Percentiles rank a stretch among this genome's conserved stretches.
These are phyloP conservation scores for Drosophila ohnishii DNA, from an alignment of 1,140 invertebrate genomes.

Conservation along the genomic window DNA sequence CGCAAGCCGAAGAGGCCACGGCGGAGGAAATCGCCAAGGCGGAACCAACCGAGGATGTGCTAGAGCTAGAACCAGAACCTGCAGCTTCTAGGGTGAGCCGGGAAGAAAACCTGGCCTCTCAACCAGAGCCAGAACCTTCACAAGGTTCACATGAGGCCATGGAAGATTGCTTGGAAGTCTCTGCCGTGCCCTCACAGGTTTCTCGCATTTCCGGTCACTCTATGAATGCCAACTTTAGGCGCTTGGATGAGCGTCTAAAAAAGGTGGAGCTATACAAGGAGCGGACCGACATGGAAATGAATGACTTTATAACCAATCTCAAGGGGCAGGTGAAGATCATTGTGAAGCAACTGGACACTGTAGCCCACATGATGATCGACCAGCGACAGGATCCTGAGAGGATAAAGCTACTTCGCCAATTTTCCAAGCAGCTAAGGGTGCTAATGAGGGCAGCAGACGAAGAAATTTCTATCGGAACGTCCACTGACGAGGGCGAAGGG, in stretches of 20 bases:
- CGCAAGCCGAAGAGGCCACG: neutral
- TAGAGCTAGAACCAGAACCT: neutral
- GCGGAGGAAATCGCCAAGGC: neutral
- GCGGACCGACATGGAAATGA: slow-evolving; percentile 39
- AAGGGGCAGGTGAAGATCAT: slow-evolving; percentile 58
- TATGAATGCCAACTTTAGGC: slow-evolving; percentile 9
- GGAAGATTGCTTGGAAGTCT: neutral
- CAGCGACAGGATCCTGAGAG: slow-evolving; percentile 40
- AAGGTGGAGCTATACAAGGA: slow-evolving; percentile 57
- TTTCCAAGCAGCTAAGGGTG: slow-evolving; percentile 47
- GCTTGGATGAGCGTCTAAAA: slow-evolving; percentile 52
- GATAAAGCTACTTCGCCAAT: slow-evolving; percentile 46
- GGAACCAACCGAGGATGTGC: neutral
- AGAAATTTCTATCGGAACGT: slow-evolving; percentile 54
- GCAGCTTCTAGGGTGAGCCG: neutral
- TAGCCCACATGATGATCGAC: slow-evolving; percentile 60
- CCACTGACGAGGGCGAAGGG: slow-evolving; percentile 26
- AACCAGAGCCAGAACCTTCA: neutral
- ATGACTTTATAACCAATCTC: slow-evolving; percentile 24
- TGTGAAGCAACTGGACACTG: slow-evolving; percentile 65
- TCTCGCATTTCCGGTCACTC: slow-evolving; percentile 34
- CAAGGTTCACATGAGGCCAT: neutral
- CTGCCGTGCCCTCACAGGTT: neutral
- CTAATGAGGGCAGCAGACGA: slow-evolving; percentile 44
- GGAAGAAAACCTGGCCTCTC: neutral